Base-by-base conservation (phyloP, 2,113 vertebrate species). In the Oryzias curvinotus region DNA sequence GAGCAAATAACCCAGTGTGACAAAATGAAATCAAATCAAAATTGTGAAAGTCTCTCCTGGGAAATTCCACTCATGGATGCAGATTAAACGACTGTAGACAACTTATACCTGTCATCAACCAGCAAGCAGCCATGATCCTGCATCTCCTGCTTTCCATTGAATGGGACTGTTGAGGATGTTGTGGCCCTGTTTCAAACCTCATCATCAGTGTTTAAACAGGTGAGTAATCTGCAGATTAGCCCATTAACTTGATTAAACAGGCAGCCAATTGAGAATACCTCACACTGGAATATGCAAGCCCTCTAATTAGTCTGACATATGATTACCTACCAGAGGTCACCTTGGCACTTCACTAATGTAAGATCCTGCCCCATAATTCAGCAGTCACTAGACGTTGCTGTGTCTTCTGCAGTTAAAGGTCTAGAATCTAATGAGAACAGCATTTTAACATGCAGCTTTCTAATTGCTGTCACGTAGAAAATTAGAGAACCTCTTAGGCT, bases 401-500 rank as follows among this genome's bases (percentile, higher is more conserved):
- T 19, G 25, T 52, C 62, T 71, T 55, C 68, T 63, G 67, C 52
- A 41, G 10, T 8, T 23, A 78, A 66, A 59, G 49, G 16, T 62
- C 46, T 57, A 69, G 46, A 63, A 74, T 58, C 48, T 83, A 83
- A 87, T 78, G 71, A 84, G 77, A 62, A 68, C 50, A 52, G 53
- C 5, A 16, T 42, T 81, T 72, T 72, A 83, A 84, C 30, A 47
- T 78, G 64, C 4, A 25, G 66, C 30, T 57, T 30, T 59, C 59
- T 85, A 87, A 88, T 85, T 87, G 81, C 78, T 87, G 80, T 83
- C 74, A 79, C 56, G 51, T 5, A 58, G 55, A 72, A 67, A 67
- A 81, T 82, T 85, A 75, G 71, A 81, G 53, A 65, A 65, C 44
- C 61, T 79, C 53, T 28, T 41, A 41, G 49, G 30, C 57, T 67